Base-by-base conservation (phyloP, 1,140 invertebrate species). In the Caenorhabditis inopinata region DNA sequence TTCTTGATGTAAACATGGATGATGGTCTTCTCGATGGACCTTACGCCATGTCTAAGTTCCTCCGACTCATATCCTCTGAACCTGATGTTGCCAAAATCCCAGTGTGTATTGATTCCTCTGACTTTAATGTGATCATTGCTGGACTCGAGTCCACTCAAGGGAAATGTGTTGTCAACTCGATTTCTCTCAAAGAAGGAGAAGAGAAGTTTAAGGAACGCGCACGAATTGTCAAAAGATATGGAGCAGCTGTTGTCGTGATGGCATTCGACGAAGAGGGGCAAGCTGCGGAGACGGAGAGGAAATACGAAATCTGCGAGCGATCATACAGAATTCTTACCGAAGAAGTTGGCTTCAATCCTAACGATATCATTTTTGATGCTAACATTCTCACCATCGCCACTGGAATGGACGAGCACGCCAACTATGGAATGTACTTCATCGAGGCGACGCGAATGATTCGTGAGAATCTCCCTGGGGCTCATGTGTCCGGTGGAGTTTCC, bases 341-440 rank as follows among this genome's bases (percentile, higher is more conserved):
- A 48, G 88, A 89, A 84, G 86, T 90, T 35, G 90, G 91, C 9
- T 92, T 92, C 84, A 90, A 92, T 84, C 90, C 91, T 1, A 90
- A 90, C 85, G 92, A 92, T 82, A 91, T 92, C 74, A 92, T 92
- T 75, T 92, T 92, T 89, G 92, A 92, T 85, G 92, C 92, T 0
- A 92, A 92, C 82, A 92, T 92, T 84, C 85, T 92, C 6, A 92
- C 92, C 3, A 91, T 92, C 82, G 92, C 91, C 7, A 92, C 92
- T 32, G 92, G 92, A 23, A 92, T 92, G 85, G 91, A 92, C 81
- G 92, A 92, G 84, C 92, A 92, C 84, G 90, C 91, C 76, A 85
- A 84, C 6, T 92, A 92, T 88, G 92, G 90, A 9, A 87, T 91
- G 11, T 85, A 89, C 81, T 92, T 92, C 85, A 91, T 92, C 76